Percentiles rank a stretch among this genome's conserved stretches.
These are phyloP conservation scores for Ips typographus DNA, from an alignment of 1,140 invertebrate species.

Conservation along the genomic window DNA sequence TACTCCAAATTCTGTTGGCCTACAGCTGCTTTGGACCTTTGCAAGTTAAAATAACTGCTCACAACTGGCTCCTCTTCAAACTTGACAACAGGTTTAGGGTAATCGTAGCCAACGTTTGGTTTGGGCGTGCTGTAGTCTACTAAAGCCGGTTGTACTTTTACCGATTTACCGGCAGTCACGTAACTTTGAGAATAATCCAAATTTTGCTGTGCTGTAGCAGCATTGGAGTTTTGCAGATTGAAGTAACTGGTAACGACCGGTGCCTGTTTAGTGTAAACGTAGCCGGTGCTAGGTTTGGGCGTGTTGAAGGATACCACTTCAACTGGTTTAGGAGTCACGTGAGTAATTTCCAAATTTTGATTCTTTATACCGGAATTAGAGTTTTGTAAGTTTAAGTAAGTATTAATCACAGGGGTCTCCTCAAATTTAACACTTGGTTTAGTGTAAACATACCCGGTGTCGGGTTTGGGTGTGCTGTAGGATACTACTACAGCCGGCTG, in stretches of 20 bases:
- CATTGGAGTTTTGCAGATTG: not conserved
- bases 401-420: not conserved
- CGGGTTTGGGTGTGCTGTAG: not conserved
- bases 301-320: slow-evolving; percentile 15
- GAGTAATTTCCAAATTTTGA: not conserved
- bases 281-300: not conserved
- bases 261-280: slow-evolving; percentile 11
- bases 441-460: slow-evolving; percentile 36
- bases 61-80: slow-evolving; percentile 45
- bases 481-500: not conserved
- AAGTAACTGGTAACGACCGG: slow-evolving; percentile 31
- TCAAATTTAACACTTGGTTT: not conserved
- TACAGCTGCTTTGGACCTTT: not conserved
- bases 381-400: not conserved
- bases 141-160: not conserved
- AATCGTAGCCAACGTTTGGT: slow-evolving; percentile 50
- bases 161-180: too few relatives aligned
- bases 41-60: slow-evolving; percentile 12
- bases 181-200: too few relatives aligned
- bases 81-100: slow-evolving; percentile 51
- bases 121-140: not conserved
- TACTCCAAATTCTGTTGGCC: not conserved
- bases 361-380: not conserved
- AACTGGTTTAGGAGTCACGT: not conserved
- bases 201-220: not conserved